phyloP scores from a whole-genome alignment of 1,140 invertebrate genomes.

The Diabrotica undecimpunctata region DNA sequence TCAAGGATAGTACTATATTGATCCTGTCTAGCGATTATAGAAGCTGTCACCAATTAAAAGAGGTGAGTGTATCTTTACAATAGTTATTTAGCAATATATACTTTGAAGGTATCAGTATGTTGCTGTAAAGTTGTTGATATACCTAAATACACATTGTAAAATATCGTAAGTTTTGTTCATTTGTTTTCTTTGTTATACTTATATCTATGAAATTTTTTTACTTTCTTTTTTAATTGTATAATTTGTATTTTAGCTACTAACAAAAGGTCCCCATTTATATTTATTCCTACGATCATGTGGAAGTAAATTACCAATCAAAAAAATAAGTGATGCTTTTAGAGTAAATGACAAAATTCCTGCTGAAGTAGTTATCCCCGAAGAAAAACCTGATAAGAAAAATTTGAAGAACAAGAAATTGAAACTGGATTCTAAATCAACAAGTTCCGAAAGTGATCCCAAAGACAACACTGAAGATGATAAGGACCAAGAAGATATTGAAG shows the following conservation, averaged over 20 bases:
- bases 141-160: no score
- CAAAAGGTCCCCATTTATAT: constrained; percentile 62
- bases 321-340: constrained; percentile 52
- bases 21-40: constrained; percentile 79
- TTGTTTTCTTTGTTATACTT: background rate
- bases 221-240: constrained; percentile 11
- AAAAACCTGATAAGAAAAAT: constrained; percentile 18
- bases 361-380: background rate
- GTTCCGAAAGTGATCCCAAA: constrained; percentile 13
- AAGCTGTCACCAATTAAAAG: constrained; percentile 77
- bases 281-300: constrained; percentile 57
- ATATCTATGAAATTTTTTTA: background rate
- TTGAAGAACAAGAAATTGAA: constrained; percentile 22
- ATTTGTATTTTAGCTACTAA: constrained; percentile 53
- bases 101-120: no score
- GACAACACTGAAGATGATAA: constrained; percentile 26
- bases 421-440: constrained; percentile 6
- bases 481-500: constrained; percentile 46
- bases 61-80: constrained; percentile 40
- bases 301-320: constrained; percentile 54
- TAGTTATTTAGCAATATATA: no score
- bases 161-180: background rate
- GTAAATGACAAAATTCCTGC: constrained; percentile 29
- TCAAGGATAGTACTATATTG: constrained; percentile 63
- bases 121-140: no score